Conservation (phyloP, 2,888 invertebrate species). For the Parnassius smintheus region DNA sequence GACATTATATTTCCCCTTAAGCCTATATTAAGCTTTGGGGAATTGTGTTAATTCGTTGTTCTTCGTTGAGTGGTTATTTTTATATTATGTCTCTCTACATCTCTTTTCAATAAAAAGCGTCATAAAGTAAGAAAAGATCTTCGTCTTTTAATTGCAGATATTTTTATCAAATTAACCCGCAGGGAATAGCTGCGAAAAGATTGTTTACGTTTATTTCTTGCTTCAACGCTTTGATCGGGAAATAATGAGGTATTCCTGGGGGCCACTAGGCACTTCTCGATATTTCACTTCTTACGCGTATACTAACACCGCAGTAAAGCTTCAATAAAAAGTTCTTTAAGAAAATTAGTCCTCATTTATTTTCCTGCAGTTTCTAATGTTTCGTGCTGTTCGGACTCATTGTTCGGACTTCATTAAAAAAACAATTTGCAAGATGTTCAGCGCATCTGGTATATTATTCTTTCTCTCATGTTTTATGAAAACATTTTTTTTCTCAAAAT, state of each 20-base stretch:
- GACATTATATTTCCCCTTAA: no score
- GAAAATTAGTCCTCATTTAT: conserved; percentile 21
- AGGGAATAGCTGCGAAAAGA: conserved; percentile 22
- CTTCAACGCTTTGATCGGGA: conserved; percentile 46
- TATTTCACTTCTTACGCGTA: conserved; percentile 30
- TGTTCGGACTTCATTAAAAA: no score
- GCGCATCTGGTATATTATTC: no score
- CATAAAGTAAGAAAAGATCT: background rate
- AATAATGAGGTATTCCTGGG: conserved; percentile 43
- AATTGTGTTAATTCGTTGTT: no score
- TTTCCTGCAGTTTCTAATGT: conserved; percentile 21
- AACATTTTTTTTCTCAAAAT: no score
- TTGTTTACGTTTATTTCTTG: conserved; percentile 45
- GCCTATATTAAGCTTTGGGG: no score
- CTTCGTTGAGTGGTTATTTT: no score
- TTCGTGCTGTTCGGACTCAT: conserved; percentile 13
- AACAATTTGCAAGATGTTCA: conserved; percentile 14
- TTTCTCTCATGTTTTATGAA: no score
- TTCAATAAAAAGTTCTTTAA: conserved; percentile 38
- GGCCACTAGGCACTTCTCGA: conserved; percentile 34
- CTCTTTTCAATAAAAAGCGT: no score
- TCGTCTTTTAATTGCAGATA: conserved; percentile 14
- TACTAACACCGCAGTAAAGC: conserved; percentile 33
- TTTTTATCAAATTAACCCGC: conserved; percentile 23
- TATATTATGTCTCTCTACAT: no score